Evolutionary conservation across 2,113 vertebrate genomes (phyloP).

Genomic region (Cynocephalus volans): DNA sequence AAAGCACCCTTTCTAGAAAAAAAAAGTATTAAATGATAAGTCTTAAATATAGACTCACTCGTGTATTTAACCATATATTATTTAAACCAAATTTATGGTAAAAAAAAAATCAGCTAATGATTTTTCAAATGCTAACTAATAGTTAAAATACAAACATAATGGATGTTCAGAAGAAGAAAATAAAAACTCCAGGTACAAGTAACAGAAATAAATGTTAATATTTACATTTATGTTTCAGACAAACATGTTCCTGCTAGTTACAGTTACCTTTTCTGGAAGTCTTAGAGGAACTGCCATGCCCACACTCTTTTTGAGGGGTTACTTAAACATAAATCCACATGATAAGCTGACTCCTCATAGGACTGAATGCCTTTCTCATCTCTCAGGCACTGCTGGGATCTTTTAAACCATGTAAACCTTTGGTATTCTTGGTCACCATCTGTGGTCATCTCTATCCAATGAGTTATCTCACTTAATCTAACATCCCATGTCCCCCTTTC

Average conservation of each 20-base stretch:
- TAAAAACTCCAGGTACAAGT: background rate
- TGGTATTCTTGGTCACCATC: background rate
- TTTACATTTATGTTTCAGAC: background rate
- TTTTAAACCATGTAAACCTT: background rate
- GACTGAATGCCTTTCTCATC: background rate
- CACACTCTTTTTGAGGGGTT: background rate
- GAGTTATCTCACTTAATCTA: background rate
- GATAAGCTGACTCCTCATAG: background rate
- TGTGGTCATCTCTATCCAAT: background rate
- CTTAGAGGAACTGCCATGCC: background rate
- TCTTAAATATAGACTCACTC: slow-evolving; percentile 52
- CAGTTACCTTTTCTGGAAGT: background rate
- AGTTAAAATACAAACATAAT: slow-evolving; percentile 48
- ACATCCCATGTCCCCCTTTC: background rate
- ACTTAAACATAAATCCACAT: background rate
- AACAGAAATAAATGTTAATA: slow-evolving; percentile 18
- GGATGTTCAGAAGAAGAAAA: slow-evolving; percentile 48
- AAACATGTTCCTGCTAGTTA: background rate
- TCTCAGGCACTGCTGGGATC: background rate
- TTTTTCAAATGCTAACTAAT: slow-evolving; percentile 45
- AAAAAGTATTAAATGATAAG: slow-evolving; percentile 51
- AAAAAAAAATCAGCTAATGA: background rate
- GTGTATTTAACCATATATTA: background rate
- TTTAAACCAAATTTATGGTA: background rate
- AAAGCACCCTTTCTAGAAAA: slow-evolving; percentile 84